Conservation (phyloP, 2,888 invertebrate genomes). For the Bellardia bayeri region DNA sequence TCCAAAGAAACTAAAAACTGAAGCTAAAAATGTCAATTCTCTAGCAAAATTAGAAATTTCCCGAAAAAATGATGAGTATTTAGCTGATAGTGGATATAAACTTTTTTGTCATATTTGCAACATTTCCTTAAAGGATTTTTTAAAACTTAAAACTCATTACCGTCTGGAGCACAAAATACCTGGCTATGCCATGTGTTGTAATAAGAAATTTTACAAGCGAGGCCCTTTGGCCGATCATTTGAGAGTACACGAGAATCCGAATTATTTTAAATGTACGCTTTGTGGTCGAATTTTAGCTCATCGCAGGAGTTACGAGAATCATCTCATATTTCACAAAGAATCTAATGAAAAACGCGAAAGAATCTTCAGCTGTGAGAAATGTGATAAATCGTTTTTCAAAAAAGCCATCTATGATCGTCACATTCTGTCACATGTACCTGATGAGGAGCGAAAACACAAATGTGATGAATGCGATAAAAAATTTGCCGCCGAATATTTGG, state of each 20-base stretch:
- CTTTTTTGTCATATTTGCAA: constrained; percentile 63
- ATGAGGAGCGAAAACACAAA: constrained; percentile 78
- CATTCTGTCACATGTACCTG: constrained; percentile 80
- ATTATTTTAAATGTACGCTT: constrained; percentile 80
- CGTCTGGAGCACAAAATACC: constrained; percentile 72
- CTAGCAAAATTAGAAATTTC: background rate
- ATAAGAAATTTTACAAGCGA: constrained; percentile 79
- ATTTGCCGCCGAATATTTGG: constrained; percentile 38
- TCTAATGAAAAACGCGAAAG: constrained; percentile 73
- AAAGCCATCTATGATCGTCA: constrained; percentile 69
- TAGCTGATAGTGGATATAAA: constrained; percentile 51
- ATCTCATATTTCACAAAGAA: constrained; percentile 78
- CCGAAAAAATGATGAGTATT: constrained; percentile 46
- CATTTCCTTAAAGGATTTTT: constrained; percentile 37
- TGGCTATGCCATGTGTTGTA: constrained; percentile 81
- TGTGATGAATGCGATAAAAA: constrained; percentile 78
- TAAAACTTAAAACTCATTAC: constrained; percentile 46
- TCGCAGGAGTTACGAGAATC: constrained; percentile 78
- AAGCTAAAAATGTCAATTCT: background rate
- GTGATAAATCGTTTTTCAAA: constrained; percentile 80
- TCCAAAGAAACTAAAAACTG: background rate
- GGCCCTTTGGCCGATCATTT: constrained; percentile 81
- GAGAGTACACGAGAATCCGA: constrained; percentile 80
- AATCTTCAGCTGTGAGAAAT: constrained; percentile 79
- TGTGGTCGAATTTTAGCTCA: constrained; percentile 78